Evolutionary conservation across 2,888 invertebrate genomes (phyloP), one percentile per base, ranked within the genome.

Genomic region (Erebia ligea): DNA sequence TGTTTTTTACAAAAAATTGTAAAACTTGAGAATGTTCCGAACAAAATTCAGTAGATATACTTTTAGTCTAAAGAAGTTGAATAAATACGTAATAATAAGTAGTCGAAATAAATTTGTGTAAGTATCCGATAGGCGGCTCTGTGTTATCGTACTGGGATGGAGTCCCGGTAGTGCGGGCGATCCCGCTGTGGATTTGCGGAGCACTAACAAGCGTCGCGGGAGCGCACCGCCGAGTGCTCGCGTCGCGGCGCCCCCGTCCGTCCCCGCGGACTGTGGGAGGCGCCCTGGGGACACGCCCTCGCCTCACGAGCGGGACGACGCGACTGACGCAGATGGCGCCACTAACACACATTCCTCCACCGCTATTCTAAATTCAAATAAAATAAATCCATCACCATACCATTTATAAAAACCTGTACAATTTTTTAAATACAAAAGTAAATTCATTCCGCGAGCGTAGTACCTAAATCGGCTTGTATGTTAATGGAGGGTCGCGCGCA

Each of bases 131-230:
- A 90, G 89, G 86, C 86, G 88, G 88, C 88, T 90, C 88, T 90
- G 86, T 84, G 81, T 87, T 91, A 89, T 92, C 92, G 91, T 90
- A 87, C 78, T 81, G 92, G 91, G 92, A 91, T 87, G 86, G 84
- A 81, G 90, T 92, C 92, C 92, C 92, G 91, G 90, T 90, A 88
- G 92, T 88, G 83, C 92, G 93, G 86, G 92, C 88, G 91, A 89
- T 93, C 93, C 94, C 94, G 92, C 90, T 92, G 93, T 91, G 94
- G 85, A 91, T 93, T 92, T 90, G 91, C 89, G 90, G 90, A 90
- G 88, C 92, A 92, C 92, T 92, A 92, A 93, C 92, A 92, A 91
- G 93, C 91, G 92, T 90, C 92, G 90, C 91, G 92, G 92, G 92
- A 92, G 88, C 87, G 85, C 88, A 86, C 82, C 88, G 88, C 89